Evolutionary conservation across 2,113 vertebrate genomes (phyloP).

Genomic region (Sus scrofa): T2T-Sscrofa CM000815.6:114843001-114843500

Average conservation of each 20-base stretch:
- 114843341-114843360: neutral
- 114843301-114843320: neutral
- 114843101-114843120: neutral
- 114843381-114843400: neutral
- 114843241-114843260: neutral
- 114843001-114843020: neutral
- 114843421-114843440: neutral
- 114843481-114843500: constrained; percentile 28
- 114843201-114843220: neutral
- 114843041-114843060: neutral
- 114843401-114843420: neutral
- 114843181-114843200: neutral
- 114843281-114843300: neutral
- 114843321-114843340: neutral
- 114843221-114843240: neutral
- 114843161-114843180: neutral
- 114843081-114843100: neutral
- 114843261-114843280: constrained; percentile 13
- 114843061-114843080: neutral
- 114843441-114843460: neutral
- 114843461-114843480: neutral
- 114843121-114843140: neutral
- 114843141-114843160: neutral
- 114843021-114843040: neutral
- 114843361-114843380: neutral